Evolutionary conservation across 2,888 invertebrate species (phyloP), one percentile per base, ranked within the genome.

Genomic region (Trissolcus brochymenae): DNA sequence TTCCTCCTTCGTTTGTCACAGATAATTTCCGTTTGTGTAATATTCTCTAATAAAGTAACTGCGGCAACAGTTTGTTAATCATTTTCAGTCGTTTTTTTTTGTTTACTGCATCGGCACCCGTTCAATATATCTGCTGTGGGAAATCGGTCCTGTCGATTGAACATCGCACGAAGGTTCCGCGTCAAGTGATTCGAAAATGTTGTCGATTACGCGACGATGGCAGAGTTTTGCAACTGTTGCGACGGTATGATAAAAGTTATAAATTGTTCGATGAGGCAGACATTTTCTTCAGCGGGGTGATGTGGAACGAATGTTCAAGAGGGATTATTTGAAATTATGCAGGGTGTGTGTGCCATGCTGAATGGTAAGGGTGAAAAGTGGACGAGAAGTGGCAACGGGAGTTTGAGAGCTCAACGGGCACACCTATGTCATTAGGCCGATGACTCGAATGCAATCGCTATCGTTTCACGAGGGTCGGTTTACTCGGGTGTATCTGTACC

Each of bases 361-460:
- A 19, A 41, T 50, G 73, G 71, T 59, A 71, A 71, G 81, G 73
- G 76, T 72, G 80, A 75, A 76, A 70, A 75, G 75, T 79, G 70
- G 67, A 74, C 61, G 76, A 57, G 71, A 78, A 76, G 67, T 66
- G 73, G 61, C 43, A 54, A 71, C 67, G 75, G 71, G 49, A 71
- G 68, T 76, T 35, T 72, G 79, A 76, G 76, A 66, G 72, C 61
- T 77, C 73, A 79, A 73, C 70, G 73, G 80, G 79, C 82, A 84
- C 83, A 84, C 84, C 84, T 84, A 84, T 83, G 83, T 85, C 84
- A 84, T 84, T 85, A 85, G 83, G 79, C 78, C 83, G 81, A 83
- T 83, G 83, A 81, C 84, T 82, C 83, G 79, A 80, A 82, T 79
- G 79, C 80, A 81, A 83, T 83, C 81, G 81, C 78, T 80, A 76